Conservation (phyloP, 2,797 vertebrate species). For the Rhinoraja longicauda region DNA sequence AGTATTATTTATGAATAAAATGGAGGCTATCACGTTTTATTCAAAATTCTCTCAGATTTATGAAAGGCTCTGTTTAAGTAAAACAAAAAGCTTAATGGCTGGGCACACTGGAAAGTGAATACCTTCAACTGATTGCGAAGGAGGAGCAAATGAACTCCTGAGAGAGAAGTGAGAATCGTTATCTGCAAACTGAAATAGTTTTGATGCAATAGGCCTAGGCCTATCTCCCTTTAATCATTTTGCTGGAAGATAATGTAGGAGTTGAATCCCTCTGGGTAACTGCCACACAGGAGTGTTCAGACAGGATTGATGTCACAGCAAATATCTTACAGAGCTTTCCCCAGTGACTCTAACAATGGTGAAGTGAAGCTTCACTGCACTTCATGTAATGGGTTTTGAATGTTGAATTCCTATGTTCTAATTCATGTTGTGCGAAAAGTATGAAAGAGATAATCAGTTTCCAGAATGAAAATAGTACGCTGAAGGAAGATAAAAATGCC, state of each 20-base stretch:
- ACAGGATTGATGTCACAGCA: neutral
- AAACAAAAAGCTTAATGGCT: neutral
- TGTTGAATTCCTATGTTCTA: slow-evolving; percentile 17
- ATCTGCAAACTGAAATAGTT: slow-evolving; percentile 24
- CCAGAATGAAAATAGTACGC: neutral
- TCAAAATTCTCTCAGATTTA: neutral
- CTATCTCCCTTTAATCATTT: slow-evolving; percentile 7
- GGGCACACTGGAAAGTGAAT: neutral
- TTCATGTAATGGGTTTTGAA: slow-evolving; percentile 5
- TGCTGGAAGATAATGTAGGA: neutral
- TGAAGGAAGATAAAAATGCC: neutral
- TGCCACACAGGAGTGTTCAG: neutral
- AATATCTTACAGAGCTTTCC: slow-evolving; percentile 9
- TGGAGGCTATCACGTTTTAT: neutral
- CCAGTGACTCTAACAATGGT: slow-evolving; percentile 13
- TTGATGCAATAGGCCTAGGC: neutral
- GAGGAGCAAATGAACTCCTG: neutral
- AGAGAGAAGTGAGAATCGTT: neutral
- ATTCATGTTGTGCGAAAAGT: neutral
- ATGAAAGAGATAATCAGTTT: neutral
- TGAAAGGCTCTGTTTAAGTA: neutral
- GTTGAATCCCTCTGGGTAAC: slow-evolving; percentile 18
- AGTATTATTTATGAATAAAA: neutral
- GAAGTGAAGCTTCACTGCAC: slow-evolving; percentile 10
- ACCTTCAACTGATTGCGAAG: slow-evolving; percentile 3